Evolutionary conservation across 30 jellyfish, hydroid and myxozoan genomes (phyloP), one percentile per base, ranked within the genome.

Genomic region (Clytia hemisphaerica): DNA sequence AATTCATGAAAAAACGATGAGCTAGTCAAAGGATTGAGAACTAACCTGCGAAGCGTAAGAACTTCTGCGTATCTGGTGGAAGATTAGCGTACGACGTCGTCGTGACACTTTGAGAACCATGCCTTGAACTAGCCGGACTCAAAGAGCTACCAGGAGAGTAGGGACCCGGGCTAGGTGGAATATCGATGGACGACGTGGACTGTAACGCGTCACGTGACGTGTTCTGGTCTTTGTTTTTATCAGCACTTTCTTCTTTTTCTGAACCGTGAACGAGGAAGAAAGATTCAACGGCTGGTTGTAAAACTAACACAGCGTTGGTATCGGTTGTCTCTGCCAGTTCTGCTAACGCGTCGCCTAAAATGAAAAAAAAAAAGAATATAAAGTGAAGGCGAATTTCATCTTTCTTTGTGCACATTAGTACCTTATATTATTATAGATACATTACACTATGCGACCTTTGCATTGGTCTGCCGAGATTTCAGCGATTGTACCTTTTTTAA

Each of bases 281-380:
- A 26, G 94, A 95, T 58, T 89, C 98, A 31, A 89, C 98, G 7
- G 94, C 98, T 27, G 94, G 98, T 47, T 89, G 98, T 18, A 89
- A 79, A 22, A 89, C 92, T 24, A 89, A 88, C 18, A 89, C 98
- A 5, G 98, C 98, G 48, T 89, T 89, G 28, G 98, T 65, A 70
- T 89, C 98, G 4, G 98, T 75, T 12, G 98, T 89, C 54, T 89
- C 98, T 1, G 93, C 95, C 10, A 89, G 73, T 58, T 89, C 98
- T 19, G 93, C 71, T 49, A 89, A 51, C 28, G 95, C 67, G 55
- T 89, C 98, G 53, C 98, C 98, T 89, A 55, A 19, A 24, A 28
- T 16, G 59, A 33, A 45, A 16, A 71, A 35, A 25, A 21, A 16
- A 12, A 12, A 33, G 12, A 2, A 58, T 22, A 10, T 7, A 10